Percentiles rank a stretch among this genome's conserved stretches.
These are phyloP conservation scores for Triplophysa bombifrons DNA, from an alignment of 2,797 vertebrate species.

Conservation along the genomic window DNA sequence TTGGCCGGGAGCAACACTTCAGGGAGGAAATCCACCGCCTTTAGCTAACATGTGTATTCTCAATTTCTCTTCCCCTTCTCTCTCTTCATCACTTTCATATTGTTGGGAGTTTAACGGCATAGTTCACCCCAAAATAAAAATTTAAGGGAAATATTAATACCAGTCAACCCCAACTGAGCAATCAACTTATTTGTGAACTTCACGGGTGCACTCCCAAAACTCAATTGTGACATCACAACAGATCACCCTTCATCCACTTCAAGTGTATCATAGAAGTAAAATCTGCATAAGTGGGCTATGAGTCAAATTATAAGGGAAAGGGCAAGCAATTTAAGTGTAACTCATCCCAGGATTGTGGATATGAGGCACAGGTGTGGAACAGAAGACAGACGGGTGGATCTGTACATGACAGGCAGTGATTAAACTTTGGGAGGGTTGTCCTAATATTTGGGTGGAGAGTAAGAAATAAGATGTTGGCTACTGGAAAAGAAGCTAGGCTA, in stretches of 20 bases:
- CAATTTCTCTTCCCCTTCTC: conserved; percentile 1
- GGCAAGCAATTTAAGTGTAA: neutral
- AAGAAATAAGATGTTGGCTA: neutral
- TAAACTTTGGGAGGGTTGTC: neutral
- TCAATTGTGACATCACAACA: too few species aligned
- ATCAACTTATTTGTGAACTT: too few species aligned
- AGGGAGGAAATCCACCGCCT: conserved; percentile 58
- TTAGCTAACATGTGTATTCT: conserved; percentile 39
- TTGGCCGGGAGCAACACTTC: conserved; percentile 49
- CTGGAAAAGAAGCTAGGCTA: too few species aligned
- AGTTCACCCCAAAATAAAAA: neutral
- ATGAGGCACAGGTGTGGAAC: neutral
- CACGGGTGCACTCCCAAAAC: too few species aligned
- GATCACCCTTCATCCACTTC: too few species aligned
- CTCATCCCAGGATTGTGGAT: neutral
- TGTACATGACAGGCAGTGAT: neutral
- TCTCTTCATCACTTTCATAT: neutral
- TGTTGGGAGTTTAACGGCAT: conserved; percentile 9
- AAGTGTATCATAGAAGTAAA: too few species aligned
- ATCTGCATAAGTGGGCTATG: too few species aligned
- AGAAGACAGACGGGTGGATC: neutral
- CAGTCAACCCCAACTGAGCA: too few species aligned
- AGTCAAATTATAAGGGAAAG: neutral
- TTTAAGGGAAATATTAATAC: neutral
- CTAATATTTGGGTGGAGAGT: neutral